Base-by-base conservation (phyloP, 2,888 invertebrate species). In the Suillia variegata region DNA sequence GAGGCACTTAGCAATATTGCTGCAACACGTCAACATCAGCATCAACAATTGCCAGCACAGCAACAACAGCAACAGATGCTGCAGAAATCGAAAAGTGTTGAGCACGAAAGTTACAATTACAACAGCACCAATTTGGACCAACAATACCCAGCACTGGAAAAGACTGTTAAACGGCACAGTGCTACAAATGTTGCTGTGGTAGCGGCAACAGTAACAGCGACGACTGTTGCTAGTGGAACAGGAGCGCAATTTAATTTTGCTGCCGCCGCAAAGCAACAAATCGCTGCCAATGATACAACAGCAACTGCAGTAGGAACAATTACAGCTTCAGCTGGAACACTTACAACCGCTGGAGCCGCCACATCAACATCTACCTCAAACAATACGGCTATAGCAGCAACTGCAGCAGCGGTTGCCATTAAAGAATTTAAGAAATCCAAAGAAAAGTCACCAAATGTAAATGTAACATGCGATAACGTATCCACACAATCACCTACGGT, bases 101-200 rank as follows among this genome's bases (percentile, higher is more conserved):
- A 82, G 56, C 75, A 76, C 49, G 79, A 81, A 60, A 72, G 73
- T 62, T 73, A 75, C 34, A 70, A 65, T 54, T 76, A 71, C 58
- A 77, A 79, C 56, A 79, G 73, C 63, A 78, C 75, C 63, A 82
- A 81, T 62, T 61, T 78, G 61, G 78, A 78, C 61, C 67, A 76
- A 42, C 83, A 83, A 62, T 83, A 84, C 71, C 84, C 84, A 26
- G 83, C 83, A 48, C 67, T 83, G 20, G 83, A 82, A 65, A 82
- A 82, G 71, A 81, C 83, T 1, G 73, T 83, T 21, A 78, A 83
- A 71, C 70, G 79, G 54, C 80, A 80, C 67, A 79, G 74, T 62
- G 67, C 75, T 34, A 70, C 74, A 34, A 76, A 75, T 65, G 71
- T 75, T 12, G 65, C 69, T 51, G 24, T 63, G 58, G 42, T 66